These are phyloP conservation scores for Suillia variegata DNA, from an alignment of 2,888 invertebrate species.

Conservation along the genomic window DNA sequence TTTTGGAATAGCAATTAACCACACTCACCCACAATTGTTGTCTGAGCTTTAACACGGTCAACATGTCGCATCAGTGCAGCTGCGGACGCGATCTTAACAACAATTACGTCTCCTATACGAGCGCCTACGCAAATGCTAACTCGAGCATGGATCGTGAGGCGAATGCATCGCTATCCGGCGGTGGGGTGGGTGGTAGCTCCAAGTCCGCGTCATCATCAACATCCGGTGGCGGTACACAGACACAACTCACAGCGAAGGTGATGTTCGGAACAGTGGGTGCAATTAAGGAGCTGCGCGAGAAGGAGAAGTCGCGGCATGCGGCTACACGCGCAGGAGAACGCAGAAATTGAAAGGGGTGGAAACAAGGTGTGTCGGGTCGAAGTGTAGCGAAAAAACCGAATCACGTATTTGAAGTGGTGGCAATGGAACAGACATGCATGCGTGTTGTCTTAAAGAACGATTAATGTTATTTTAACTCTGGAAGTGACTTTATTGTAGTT, in stretches of 20 bases:
- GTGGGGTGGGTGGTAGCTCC: conserved; percentile 30
- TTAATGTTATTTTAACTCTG: no score
- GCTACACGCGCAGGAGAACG: conserved; percentile 56
- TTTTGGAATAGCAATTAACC: no score
- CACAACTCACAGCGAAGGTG: conserved; percentile 74
- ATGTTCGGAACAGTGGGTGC: conserved; percentile 75
- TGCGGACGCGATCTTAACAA: conserved; percentile 62
- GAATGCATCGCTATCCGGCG: conserved; percentile 35
- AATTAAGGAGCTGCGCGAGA: conserved; percentile 75
- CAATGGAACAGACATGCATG: no score
- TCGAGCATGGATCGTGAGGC: conserved; percentile 55
- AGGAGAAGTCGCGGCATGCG: conserved; percentile 68
- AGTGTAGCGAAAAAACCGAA: neutral
- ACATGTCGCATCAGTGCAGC: conserved; percentile 62
- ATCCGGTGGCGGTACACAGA: conserved; percentile 40
- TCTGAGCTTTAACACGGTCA: conserved; percentile 31
- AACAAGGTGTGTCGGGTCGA: conserved; percentile 13
- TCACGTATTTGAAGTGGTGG: neutral
- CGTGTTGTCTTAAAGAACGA: no score
- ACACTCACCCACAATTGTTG: no score
- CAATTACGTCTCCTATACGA: conserved; percentile 60
- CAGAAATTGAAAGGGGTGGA: conserved; percentile 46
- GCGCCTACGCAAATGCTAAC: conserved; percentile 58
- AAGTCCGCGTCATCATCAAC: conserved; percentile 24
- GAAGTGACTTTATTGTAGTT: no score